Base-by-base conservation (phyloP, 2,113 vertebrate genomes). In the Leptodactylus fuscus region DNA sequence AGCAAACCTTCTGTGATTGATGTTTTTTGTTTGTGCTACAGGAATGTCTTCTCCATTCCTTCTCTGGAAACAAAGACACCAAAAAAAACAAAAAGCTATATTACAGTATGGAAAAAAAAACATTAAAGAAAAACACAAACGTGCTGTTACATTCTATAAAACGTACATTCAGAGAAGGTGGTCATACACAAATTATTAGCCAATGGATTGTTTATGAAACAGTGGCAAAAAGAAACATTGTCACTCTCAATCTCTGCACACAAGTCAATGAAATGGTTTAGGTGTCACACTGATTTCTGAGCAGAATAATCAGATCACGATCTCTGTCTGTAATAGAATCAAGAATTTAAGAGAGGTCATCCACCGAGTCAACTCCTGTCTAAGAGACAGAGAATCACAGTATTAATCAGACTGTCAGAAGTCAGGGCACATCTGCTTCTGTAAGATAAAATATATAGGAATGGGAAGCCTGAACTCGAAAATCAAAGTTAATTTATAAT, bases 31-130 rank as follows among this genome's bases (percentile, higher is more conserved):
- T 91, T 95, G 96, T 76, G 96, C 95, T 85, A 99, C 97, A 0
- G 98, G 98, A 83, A 98, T 99, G 88, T 99, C 97, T 91, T 99
- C 97, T 71, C 98, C 97, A 49, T 99, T 99, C 83, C 96, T 94
- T 89, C 94, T 96, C 98, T 99, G 90, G 60, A 90, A 89, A 32
- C 13, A 88, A 0, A 88, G 88, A 44, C 11, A 88, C 60, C 87
- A 91, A 3, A 51, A 67, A 34, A 18, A 29, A 27, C 24, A 65
- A 65, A 32, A 0, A 18, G 29, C 18, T 22, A 69, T 27, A 69
- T 69, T 38, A 69, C 29, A 34, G 20, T 34, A 18, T 34, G 32
- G 34, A 67, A 15, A 29, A 29, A 62, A 13, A 3, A 62, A 10
- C 24, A 62, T 11, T 62, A 27, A 62, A 29, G 13, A 11, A 62